Base-by-base conservation (phyloP, 64 coral and sea anemone genomes). In the Porites lutea region DNA sequence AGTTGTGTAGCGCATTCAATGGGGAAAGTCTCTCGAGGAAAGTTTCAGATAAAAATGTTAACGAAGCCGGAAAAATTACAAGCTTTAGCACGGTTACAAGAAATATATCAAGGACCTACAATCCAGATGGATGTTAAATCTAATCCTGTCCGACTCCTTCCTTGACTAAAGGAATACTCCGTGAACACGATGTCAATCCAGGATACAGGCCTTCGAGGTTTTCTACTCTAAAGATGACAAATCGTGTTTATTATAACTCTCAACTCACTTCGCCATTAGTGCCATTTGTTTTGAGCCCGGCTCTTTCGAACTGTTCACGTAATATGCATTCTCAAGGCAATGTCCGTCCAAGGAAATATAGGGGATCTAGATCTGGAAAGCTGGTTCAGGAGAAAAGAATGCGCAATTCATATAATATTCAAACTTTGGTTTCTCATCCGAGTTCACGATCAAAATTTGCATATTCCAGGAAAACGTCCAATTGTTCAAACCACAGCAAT, bases 271-370 rank as follows among this genome's bases (percentile, higher is more conserved):
- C 16, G 4, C 2, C 60, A 19, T 67, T 67, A 67, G 65, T 3
- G 65, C 65, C 65, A 68, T 68, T 68, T 68, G 65, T 68, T 68
- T 68, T 68, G 65, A 20, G 65, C 65, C 4, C 21, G 65, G 21
- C 65, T 68, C 65, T 68, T 68, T 68, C 65, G 4, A 68, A 68
- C 65, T 68, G 65, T 19, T 68, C 21, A 68, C 65, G 8, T 2
- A 68, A 12, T 68, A 68, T 68, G 65, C 8, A 68, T 68, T 68
- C 65, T 68, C 65, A 68, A 68, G 21, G 65, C 65, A 68, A 68
- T 68, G 65, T 68, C 65, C 2, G 21, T 68, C 21, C 65, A 68
- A 68, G 65, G 21, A 68, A 68, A 68, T 20, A 68, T 68, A 68
- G 65, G 65, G 65, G 21, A 62, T 5, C 65, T 20, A 68, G 65